Conservation (phyloP, 2,888 invertebrate species). For the Maniola hyperantus region DNA sequence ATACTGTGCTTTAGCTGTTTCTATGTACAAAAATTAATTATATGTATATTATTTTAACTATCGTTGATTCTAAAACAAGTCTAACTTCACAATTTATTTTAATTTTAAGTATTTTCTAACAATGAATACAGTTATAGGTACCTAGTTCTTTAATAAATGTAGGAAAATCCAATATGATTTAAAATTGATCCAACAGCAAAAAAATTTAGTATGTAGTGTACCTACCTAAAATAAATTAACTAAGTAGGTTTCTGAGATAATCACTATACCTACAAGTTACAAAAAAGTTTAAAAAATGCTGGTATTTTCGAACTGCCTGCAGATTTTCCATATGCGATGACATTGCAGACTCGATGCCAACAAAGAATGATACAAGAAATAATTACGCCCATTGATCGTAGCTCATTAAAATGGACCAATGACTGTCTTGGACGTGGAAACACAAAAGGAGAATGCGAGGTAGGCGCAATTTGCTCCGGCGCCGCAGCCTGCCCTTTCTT, state of each 20-base stretch:
- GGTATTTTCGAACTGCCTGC: slow-evolving; percentile 39
- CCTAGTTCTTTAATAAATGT: no score
- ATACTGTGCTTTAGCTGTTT: no score
- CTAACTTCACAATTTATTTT: no score
- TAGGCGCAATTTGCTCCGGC: slow-evolving; percentile 73
- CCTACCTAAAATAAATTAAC: no score
- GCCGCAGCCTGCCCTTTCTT: slow-evolving; percentile 70
- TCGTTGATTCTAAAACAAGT: no score
- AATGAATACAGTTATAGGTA: no score
- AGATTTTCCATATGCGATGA: slow-evolving; percentile 61
- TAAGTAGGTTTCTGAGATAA: neutral
- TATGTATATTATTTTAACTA: no score
- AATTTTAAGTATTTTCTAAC: no score
- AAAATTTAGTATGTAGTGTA: no score
- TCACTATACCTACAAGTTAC: no score
- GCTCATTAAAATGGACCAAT: slow-evolving; percentile 78
- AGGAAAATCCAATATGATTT: no score
- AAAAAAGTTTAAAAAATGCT: neutral
- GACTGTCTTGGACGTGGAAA: slow-evolving; percentile 51
- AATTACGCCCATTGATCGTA: slow-evolving; percentile 80
- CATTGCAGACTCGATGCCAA: slow-evolving; percentile 65
- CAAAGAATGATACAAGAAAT: slow-evolving; percentile 78
- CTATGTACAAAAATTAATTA: no score
- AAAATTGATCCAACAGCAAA: slow-evolving; percentile 27
- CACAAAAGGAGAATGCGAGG: slow-evolving; percentile 66